Evolutionary conservation across 2,888 invertebrate genomes (phyloP), one percentile per base, ranked within the genome.

Genomic region (Lymantria monacha): DNA sequence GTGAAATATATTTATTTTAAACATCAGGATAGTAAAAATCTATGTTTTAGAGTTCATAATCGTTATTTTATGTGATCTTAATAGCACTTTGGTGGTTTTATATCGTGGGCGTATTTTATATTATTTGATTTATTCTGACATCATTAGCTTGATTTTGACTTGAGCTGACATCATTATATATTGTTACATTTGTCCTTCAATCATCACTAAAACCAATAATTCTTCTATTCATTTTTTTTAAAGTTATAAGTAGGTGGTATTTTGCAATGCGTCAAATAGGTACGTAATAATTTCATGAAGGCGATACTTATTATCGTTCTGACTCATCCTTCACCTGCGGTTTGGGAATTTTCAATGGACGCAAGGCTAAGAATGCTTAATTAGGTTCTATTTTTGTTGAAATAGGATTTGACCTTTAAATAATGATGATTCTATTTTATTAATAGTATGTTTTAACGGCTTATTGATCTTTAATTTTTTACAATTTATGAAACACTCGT

Each of bases 211-310:
- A 69, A 66, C 59, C 59, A 56, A 70, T 72, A 72, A 71, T 72
- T 72, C 69, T 69, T 66, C 61, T 68, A 63, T 65, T 74, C 66
- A 53, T 52, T 65, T 58, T 57, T n/a, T 57, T 60, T 9, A 55
- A 7, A 51, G 54, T 59, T 42, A 37, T 42, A 59, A 56, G 75
- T 75, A 69, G 72, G 72, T 60, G 72, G 63, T 46, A 52, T 76
- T 71, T 64, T 67, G 68, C 67, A 72, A 72, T 59, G 42, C 61
- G 54, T 69, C 57, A 74, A 68, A 69, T 66, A 66, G 53, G 66
- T 74, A 70, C 63, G 63, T 71, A 66, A 70, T 71, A 67, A 64
- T 66, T 62, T 63, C 57, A 63, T 53, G 54, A 67, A 57, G 53
- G 56, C 53, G 53, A 61, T 65, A 46, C 53, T 63, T 57, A 59